These are phyloP conservation scores for Arenaria interpres DNA, from an alignment of 2,113 vertebrate genomes.

Conservation along the genomic window DNA sequence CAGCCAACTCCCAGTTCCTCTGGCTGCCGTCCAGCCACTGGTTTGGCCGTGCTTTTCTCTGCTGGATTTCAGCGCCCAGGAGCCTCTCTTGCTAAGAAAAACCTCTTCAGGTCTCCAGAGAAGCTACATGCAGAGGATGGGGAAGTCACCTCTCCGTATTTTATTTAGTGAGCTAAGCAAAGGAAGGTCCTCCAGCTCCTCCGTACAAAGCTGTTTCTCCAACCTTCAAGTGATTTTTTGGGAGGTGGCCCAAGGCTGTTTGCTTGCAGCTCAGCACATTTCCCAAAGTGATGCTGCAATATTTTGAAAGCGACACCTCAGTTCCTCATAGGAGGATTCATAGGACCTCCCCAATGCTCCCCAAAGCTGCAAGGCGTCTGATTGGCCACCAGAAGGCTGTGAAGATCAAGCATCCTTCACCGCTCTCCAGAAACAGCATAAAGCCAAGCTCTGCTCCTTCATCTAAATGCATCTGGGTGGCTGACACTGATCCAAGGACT, in stretches of 20 bases:
- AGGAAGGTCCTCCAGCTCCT: background rate
- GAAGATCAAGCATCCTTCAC: background rate
- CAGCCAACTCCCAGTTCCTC: background rate
- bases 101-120: accelerated
- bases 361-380: background rate
- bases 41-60: background rate
- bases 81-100: background rate
- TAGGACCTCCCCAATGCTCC: background rate
- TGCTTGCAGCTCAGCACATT: background rate
- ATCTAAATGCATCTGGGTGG: background rate
- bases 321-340: background rate
- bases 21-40: background rate
- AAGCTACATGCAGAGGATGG: background rate
- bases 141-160: background rate
- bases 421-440: background rate
- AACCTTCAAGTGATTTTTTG: background rate
- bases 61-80: background rate
- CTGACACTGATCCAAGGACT: background rate
- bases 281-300: background rate
- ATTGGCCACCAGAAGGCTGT: background rate
- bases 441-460: background rate
- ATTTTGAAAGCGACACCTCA: background rate
- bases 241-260: background rate
- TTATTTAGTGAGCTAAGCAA: background rate
- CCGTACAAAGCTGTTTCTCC: background rate